phyloP scores from a whole-genome alignment of 2,113 vertebrate species.

The Bos taurus region DNA sequence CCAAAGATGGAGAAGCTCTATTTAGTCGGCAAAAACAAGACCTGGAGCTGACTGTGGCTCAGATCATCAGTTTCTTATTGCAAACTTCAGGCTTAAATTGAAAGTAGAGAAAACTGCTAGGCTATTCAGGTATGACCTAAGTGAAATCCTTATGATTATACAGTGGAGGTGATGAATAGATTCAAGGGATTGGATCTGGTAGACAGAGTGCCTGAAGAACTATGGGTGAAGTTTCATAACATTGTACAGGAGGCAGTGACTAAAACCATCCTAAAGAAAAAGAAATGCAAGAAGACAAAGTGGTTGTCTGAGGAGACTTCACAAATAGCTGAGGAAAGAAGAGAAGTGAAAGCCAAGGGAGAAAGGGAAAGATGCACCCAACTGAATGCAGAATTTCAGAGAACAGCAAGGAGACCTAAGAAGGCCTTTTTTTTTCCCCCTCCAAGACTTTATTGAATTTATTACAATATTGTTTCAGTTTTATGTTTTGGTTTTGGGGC shows the following conservation, averaged over 20 bases:
- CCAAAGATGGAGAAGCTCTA: neutral
- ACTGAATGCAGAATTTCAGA: neutral
- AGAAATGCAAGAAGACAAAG: neutral
- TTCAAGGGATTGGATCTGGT: neutral
- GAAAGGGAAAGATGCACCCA: neutral
- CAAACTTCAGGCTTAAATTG: neutral
- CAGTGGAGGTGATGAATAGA: neutral
- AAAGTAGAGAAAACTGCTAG: neutral
- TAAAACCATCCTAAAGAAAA: neutral
- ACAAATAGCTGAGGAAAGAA: neutral
- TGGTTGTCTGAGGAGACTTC: neutral
- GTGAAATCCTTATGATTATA: neutral
- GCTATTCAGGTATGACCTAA: neutral
- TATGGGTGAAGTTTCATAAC: neutral
- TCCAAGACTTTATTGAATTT: neutral
- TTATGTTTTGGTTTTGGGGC: neutral
- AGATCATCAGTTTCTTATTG: neutral
- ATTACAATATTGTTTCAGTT: neutral
- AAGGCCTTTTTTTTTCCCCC: rapidly evolving
- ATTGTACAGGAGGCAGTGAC: neutral
- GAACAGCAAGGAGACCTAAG: neutral
- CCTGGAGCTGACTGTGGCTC: neutral
- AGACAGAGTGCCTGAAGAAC: neutral
- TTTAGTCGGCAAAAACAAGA: neutral
- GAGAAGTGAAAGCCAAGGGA: neutral